A percentile compares a stretch with the other conserved stretches of the same genome.
Evolutionary conservation across 2,888 invertebrate genomes (phyloP).

Genomic region (Metacarcinus magister): DNA sequence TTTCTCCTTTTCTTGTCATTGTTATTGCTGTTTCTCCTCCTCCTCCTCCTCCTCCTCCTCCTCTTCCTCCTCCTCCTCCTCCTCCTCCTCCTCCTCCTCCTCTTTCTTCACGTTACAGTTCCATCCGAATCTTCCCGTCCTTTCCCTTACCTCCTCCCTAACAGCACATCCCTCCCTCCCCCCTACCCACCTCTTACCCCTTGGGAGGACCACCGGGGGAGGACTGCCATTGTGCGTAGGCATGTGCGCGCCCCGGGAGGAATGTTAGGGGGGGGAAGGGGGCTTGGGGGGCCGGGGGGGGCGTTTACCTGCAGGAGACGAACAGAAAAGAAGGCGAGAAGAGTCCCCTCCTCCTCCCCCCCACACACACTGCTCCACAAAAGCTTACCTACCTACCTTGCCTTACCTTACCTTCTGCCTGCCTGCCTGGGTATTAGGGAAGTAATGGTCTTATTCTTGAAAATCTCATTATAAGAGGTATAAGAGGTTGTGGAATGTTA

Average conservation of each 20-base stretch:
- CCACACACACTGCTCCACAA: background rate
- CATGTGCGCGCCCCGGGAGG: background rate
- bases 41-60: background rate
- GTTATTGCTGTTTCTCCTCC: background rate
- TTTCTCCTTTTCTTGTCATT: background rate
- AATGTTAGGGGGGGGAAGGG: background rate
- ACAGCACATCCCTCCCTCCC: too few relatives aligned
- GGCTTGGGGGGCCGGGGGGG: background rate
- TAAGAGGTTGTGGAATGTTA: constrained; percentile 41
- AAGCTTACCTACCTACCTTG: background rate
- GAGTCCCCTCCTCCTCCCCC: background rate
- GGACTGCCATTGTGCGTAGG: background rate
- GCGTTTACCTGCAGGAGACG: background rate
- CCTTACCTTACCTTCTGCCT: too few relatives aligned
- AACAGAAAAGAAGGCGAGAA: background rate
- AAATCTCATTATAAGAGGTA: constrained; percentile 58
- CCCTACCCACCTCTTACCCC: background rate
- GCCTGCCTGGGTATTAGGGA: background rate
- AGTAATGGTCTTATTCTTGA: constrained; percentile 59
- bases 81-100: background rate
- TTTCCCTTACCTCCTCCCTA: too few relatives aligned
- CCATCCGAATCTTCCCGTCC: too few relatives aligned
- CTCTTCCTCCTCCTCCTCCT: background rate
- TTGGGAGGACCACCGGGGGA: background rate
- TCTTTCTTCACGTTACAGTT: too few relatives aligned